A percentile compares a stretch with the other conserved stretches of the same genome.
These are phyloP conservation scores for Steatornis caripensis DNA, from an alignment of 2,113 vertebrate species.

Conservation along the genomic window DNA sequence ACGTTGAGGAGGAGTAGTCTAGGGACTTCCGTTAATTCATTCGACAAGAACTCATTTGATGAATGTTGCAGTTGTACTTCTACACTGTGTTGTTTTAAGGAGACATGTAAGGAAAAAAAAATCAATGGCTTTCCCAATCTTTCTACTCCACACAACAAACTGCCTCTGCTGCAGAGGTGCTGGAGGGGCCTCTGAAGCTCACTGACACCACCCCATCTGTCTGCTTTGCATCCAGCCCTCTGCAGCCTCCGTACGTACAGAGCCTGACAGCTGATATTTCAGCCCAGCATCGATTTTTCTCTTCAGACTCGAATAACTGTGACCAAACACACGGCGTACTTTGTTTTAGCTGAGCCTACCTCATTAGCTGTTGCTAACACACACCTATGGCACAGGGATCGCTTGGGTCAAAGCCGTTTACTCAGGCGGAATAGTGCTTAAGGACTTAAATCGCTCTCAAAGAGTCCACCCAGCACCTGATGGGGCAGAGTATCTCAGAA, in stretches of 20 bases:
- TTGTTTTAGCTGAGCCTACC: neutral
- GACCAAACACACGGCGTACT: neutral
- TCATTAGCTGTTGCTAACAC: neutral
- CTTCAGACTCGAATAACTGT: neutral
- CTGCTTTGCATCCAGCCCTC: neutral
- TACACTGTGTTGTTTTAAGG: neutral
- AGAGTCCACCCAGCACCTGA: neutral
- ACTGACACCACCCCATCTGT: neutral
- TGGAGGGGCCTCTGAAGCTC: neutral
- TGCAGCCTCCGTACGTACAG: fast-evolving
- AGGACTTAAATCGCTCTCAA: fast-evolving
- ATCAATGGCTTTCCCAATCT: neutral
- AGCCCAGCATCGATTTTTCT: neutral
- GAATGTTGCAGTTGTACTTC: neutral
- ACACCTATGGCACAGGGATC: neutral
- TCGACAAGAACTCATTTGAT: neutral
- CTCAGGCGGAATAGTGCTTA: fast-evolving
- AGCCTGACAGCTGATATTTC: neutral
- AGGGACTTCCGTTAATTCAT: neutral
- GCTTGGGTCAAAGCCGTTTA: neutral
- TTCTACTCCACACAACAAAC: fast-evolving
- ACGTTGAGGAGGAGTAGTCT: neutral
- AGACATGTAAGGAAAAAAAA: neutral
- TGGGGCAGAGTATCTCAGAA: neutral
- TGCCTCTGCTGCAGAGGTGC: neutral